phyloP scores from a whole-genome alignment of 2,113 vertebrate genomes.

The Pomatorhinus ruficollis region DNA sequence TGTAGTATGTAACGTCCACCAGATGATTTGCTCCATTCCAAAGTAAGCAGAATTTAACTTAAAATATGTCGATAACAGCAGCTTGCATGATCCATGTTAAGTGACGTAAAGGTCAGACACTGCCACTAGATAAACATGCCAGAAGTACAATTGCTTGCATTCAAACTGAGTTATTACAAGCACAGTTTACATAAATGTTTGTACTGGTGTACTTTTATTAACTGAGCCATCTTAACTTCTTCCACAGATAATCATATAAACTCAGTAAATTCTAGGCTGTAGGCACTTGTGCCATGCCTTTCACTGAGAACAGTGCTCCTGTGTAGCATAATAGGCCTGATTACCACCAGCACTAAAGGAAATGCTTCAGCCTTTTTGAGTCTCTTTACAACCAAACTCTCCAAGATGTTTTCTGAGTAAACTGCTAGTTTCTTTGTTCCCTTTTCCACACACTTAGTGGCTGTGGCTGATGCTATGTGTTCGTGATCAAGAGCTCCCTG shows the following conservation, averaged over 20 bases:
- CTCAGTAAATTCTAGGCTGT: neutral
- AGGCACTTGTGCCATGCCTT: neutral
- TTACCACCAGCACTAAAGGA: neutral
- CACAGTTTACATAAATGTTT: conserved; percentile 1
- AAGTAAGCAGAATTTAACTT: neutral
- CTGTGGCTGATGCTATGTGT: neutral
- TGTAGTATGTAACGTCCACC: neutral
- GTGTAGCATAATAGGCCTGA: neutral
- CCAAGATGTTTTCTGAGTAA: neutral
- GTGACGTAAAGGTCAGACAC: fast-evolving
- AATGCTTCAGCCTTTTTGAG: neutral
- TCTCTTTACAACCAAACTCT: neutral
- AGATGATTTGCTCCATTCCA: neutral
- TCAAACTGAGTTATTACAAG: neutral
- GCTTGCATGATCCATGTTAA: neutral
- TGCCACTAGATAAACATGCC: neutral
- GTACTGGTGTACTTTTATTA: neutral
- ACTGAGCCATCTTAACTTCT: neutral
- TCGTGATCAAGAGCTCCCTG: neutral
- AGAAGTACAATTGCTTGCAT: neutral
- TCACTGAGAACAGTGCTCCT: neutral
- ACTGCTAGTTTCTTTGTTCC: neutral
- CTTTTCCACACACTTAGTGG: neutral
- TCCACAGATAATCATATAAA: neutral
- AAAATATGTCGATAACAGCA: neutral